phyloP scores from a whole-genome alignment of 1,140 invertebrate species.

The Anoplolepis gracilipes region DNA sequence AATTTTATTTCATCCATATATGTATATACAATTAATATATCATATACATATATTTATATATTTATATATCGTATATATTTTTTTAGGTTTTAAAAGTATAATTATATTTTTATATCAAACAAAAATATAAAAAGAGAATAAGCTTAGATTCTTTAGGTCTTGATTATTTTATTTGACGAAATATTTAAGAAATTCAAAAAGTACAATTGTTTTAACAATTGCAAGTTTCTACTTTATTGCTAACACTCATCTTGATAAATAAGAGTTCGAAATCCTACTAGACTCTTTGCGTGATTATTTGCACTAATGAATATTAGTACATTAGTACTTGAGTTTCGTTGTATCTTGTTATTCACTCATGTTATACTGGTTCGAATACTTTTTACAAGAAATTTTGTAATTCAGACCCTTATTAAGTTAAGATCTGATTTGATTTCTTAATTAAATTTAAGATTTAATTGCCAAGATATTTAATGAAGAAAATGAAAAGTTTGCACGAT shows the following conservation, averaged over 20 bases:
- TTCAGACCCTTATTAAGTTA: slow-evolving; percentile 11
- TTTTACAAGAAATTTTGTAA: not conserved
- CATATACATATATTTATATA: not conserved
- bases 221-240: not conserved
- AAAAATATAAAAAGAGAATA: not conserved
- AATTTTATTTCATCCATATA: not conserved
- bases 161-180: not conserved
- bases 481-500: not conserved
- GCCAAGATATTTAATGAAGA: not conserved
- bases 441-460: slow-evolving; percentile 1
- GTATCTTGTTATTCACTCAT: no score
- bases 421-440: slow-evolving; percentile 3
- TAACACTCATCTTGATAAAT: not conserved
- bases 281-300: no score
- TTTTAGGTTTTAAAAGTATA: not conserved
- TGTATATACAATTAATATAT: no score
- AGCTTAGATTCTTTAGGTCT: not conserved
- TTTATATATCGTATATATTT: not conserved
- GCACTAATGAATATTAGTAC: no score
- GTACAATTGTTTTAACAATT: not conserved
- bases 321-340: no score
- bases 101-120: not conserved
- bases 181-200: not conserved
- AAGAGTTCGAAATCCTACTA: no score
- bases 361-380: no score